Evolutionary conservation across 2,888 invertebrate species (phyloP), one percentile per base, ranked within the genome.

Genomic region (Leptinotarsa haldemani): DNA sequence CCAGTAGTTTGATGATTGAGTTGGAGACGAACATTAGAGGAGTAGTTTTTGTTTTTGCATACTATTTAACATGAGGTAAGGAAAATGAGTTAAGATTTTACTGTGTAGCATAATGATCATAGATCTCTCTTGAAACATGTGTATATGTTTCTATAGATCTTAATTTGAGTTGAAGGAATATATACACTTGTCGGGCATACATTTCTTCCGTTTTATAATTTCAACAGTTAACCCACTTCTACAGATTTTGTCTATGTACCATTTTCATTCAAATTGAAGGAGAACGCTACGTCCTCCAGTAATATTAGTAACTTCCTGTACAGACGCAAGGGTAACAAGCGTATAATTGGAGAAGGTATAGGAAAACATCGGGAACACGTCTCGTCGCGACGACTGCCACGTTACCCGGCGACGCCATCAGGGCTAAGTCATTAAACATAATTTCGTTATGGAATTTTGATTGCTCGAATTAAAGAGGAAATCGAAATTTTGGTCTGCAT

Each of bases 391-490:
- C 70, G 70, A 64, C 72, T 67, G 64, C 72, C 68, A 65, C 73
- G 25, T 56, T 72, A n/a, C 16, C 47, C 66, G 66, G 22, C 66
- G 73, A 66, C 73, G 78, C 71, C 74, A 70, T 66, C 72, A 74
- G 74, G 72, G 70, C 69, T 66, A 69, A 72, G 78, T 80, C 78
- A 80, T 80, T 80, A 79, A 80, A 80, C 81, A 81, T 83, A 84
- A 85, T 84, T 84, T 83, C 83, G 82, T 85, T 83, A 84, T 84
- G 83, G 81, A 80, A 77, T 80, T 82, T 81, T 83, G 84, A 85
- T 84, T 84, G 83, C 84, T 83, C 76, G 82, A 82, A 85, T 84
- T 84, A 84, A 80, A 79, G 78, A 82, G 85, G 84, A 85, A 85
- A 85, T 85, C 84, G 83, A 84, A 83, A 80, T 82, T 75, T 80